phyloP scores from a whole-genome alignment of 2,797 vertebrate species.

The Tapirus indicus region DNA sequence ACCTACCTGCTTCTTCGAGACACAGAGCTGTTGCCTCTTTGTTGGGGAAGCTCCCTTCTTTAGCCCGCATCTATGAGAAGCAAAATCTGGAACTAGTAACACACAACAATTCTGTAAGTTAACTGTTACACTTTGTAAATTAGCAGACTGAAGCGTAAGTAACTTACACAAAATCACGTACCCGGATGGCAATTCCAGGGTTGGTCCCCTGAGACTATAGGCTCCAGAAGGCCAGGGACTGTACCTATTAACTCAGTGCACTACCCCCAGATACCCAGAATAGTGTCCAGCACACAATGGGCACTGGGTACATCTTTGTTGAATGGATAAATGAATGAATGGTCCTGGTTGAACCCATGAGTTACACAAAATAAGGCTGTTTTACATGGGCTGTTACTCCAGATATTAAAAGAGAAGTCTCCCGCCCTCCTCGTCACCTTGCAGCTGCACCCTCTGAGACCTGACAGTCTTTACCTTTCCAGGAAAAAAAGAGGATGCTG shows the following conservation, averaged over 20 bases:
- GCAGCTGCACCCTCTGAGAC: not conserved
- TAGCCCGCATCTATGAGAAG: not conserved
- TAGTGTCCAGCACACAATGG: not conserved
- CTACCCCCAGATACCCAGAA: not conserved
- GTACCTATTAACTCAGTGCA: not conserved
- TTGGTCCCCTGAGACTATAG: not conserved
- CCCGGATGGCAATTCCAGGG: not conserved
- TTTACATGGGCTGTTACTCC: not conserved
- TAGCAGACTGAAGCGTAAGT: not conserved
- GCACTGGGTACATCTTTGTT: not conserved
- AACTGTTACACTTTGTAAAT: not conserved
- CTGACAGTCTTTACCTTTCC: not conserved
- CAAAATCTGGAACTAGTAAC: slow-evolving; percentile 10
- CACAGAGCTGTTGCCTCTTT: not conserved
- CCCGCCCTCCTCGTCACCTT: not conserved
- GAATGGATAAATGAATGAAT: not conserved
- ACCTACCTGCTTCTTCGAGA: not conserved
- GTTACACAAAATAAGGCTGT: not conserved
- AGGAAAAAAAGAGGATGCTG: not conserved
- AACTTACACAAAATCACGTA: not conserved
- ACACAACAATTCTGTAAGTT: not conserved
- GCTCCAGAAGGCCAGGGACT: not conserved
- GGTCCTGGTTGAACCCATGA: not conserved
- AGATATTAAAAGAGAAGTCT: not conserved
- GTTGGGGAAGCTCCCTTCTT: not conserved